Evolutionary conservation across 2,888 invertebrate species (phyloP), one percentile per base, ranked within the genome.

Genomic region (Synergus umbraculus): DNA sequence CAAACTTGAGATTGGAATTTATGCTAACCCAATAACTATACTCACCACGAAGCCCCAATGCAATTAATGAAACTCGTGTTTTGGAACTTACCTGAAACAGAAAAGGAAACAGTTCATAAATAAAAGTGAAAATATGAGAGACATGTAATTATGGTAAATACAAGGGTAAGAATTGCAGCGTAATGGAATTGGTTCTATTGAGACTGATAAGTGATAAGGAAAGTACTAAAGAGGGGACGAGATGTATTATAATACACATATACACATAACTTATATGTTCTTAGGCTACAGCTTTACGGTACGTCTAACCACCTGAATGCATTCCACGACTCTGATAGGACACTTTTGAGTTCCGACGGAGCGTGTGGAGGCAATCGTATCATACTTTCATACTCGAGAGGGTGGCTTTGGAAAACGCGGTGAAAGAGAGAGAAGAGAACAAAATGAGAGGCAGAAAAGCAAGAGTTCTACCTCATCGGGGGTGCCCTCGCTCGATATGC

Each of bases 401-500:
- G 81, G 77, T 81, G 79, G 79, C 79, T 83, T 82, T 79, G 76
- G 49, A 79, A 67, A 79, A 76, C 60, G 41, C 29, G n/a, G 22
- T 44, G 66, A 43, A 77, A 67, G 83, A n/a, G 78, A 78, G 79
- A 80, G 78, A 78, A 60, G 63, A 60, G 77, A 46, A 79, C 44
- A 77, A 77, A 77, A 13, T 54, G 65, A 83, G 63, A 77, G 54
- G 43, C 41, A 29, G 46, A 44, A 44, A 41, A 73, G 78, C 66
- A 54, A 13, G 58, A 77, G 67, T 76, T 76, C 76, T 79, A 64
- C 64, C 58, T n/a, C 18, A 58, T 37, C 18, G 66, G 65, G 76
- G 65, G 54, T 60, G 60, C 46, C 13, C 80, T 83, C 86, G 85
- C 85, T 85, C 85, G 82, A 86, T 86, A 85, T 85, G 83, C 85